phyloP scores from a whole-genome alignment of 2,113 vertebrate species.

The Sinocyclocheilus anshuiensis region DNA sequence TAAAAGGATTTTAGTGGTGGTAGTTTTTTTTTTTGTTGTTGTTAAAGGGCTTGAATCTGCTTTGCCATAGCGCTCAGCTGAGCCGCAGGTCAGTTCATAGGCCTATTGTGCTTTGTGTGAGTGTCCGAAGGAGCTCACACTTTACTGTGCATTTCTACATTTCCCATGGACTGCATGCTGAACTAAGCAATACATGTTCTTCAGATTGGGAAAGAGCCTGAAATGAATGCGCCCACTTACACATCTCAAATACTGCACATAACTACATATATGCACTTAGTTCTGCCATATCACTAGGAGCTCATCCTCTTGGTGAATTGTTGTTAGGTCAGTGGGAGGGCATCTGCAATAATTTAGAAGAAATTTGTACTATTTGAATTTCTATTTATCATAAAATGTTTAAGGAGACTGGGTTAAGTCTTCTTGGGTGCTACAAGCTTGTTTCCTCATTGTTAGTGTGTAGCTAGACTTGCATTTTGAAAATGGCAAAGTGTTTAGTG shows the following conservation, averaged over 20 bases:
- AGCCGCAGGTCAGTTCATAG: slow-evolving; percentile 57
- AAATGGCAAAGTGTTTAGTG: slow-evolving; percentile 33
- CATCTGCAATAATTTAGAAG: slow-evolving; percentile 70
- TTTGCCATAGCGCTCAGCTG: slow-evolving; percentile 38
- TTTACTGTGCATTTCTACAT: slow-evolving; percentile 31
- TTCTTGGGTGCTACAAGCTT: slow-evolving; percentile 56
- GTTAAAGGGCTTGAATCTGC: slow-evolving; percentile 68
- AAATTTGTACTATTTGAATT: slow-evolving; percentile 65
- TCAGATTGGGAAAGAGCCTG: neutral
- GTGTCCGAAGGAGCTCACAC: neutral
- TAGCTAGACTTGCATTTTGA: neutral
- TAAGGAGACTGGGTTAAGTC: slow-evolving; percentile 36
- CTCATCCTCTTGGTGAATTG: slow-evolving; percentile 52
- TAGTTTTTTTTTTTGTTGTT: neutral
- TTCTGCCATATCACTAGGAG: slow-evolving; percentile 62
- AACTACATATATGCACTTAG: slow-evolving; percentile 1
- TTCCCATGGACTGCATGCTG: neutral
- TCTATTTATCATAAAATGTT: slow-evolving; percentile 62
- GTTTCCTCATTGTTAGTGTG: slow-evolving; percentile 23
- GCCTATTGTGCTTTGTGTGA: neutral
- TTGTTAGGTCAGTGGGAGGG: slow-evolving; percentile 65
- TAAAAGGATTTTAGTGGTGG: slow-evolving; percentile 23
- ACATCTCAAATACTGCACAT: slow-evolving; percentile 55
- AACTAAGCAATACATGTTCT: slow-evolving; percentile 42
- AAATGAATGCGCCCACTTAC: slow-evolving; percentile 49